A percentile compares a stretch with the other conserved stretches of the same genome.
These are phyloP conservation scores for Antheraea pernyi DNA, from an alignment of 1,140 invertebrate species.

Conservation along the genomic window DNA sequence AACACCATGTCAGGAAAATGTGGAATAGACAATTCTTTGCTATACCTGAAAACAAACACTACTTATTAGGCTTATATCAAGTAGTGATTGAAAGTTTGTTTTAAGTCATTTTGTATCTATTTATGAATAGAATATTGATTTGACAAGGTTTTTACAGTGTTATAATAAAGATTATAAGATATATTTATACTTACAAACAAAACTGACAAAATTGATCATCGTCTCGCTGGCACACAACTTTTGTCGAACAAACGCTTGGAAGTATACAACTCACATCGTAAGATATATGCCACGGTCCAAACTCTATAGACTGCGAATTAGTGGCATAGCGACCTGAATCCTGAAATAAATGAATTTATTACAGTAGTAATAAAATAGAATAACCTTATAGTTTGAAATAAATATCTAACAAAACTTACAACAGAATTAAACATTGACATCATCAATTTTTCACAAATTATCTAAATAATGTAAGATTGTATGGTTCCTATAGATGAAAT, in stretches of 20 bases:
- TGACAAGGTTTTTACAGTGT: no score
- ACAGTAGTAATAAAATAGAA: neutral
- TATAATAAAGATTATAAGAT: neutral
- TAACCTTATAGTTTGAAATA: neutral
- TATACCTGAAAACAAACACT: conserved; percentile 82
- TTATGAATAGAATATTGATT: no score
- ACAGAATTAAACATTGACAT: neutral
- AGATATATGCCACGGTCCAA: conserved; percentile 70
- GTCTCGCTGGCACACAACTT: conserved; percentile 66
- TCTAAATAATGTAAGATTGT: neutral
- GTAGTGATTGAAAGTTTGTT: no score
- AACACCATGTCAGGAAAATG: conserved; percentile 99
- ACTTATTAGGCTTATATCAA: neutral
- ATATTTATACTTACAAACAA: conserved; percentile 59
- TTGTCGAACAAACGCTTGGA: conserved; percentile 70
- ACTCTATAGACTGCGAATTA: conserved; percentile 65
- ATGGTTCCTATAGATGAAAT: neutral
- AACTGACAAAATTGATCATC: conserved; percentile 72
- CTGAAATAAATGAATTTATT: conserved; percentile 31
- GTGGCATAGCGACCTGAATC: conserved; percentile 50
- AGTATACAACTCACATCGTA: conserved; percentile 70
- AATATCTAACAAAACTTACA: neutral
- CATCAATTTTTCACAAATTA: neutral
- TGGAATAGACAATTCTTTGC: conserved; percentile 87
- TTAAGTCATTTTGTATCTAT: no score